phyloP scores from a whole-genome alignment of 2,113 vertebrate species.

The Coryphaenoides rupestris region DNA sequence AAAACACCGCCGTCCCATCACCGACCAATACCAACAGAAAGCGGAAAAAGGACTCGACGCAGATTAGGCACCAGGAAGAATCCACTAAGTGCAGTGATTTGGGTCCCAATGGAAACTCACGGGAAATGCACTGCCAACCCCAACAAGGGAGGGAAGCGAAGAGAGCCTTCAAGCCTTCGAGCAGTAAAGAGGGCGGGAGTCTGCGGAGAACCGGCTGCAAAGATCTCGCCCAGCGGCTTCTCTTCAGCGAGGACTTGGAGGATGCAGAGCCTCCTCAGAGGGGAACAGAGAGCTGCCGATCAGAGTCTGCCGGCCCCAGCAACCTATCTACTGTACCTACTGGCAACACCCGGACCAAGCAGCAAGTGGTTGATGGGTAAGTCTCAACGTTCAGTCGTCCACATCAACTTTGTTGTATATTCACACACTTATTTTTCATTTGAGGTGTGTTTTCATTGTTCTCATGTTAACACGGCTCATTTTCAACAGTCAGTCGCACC shows the following conservation, averaged over 20 bases:
- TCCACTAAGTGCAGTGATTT: neutral
- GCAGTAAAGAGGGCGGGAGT: slow-evolving; percentile 19
- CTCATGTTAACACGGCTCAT: neutral
- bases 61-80: neutral
- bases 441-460: neutral
- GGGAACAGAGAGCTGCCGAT: slow-evolving; percentile 1
- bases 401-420: neutral
- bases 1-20: neutral
- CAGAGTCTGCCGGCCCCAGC: neutral
- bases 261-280: slow-evolving; percentile 18
- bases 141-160: neutral
- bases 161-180: slow-evolving; percentile 7
- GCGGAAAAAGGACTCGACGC: neutral
- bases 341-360: slow-evolving; percentile 21
- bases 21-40: slow-evolving; percentile 6
- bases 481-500: slow-evolving; percentile 18
- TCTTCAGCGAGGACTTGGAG: slow-evolving; percentile 65
- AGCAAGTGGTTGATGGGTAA: slow-evolving; percentile 33
- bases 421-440: neutral
- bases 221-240: slow-evolving; percentile 66
- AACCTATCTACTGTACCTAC: neutral
- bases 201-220: slow-evolving; percentile 49
- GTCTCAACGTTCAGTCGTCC: slow-evolving; percentile 16
- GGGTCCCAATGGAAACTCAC: neutral
- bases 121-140: neutral